Conservation (phyloP, 2,888 invertebrate species). For the Adelphocoris suturalis region DNA sequence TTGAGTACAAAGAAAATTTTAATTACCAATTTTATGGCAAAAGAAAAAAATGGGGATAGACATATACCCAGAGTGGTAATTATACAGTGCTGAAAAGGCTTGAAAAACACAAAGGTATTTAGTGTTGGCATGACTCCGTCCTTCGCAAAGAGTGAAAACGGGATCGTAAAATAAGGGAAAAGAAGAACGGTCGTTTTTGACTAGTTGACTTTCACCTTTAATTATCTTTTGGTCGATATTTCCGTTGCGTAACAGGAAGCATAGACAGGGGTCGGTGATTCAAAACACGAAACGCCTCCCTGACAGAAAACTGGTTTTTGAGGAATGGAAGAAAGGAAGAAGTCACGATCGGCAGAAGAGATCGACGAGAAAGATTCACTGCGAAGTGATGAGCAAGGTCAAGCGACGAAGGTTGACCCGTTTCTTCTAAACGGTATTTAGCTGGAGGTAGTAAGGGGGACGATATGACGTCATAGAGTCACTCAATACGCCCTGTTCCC, state of each 20-base stretch:
- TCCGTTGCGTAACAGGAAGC: slow-evolving; percentile 21
- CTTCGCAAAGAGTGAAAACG: slow-evolving; percentile 20
- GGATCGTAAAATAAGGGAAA: slow-evolving; percentile 24
- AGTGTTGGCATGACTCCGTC: neutral
- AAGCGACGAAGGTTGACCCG: slow-evolving; percentile 11
- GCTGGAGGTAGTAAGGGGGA: neutral
- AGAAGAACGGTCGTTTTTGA: slow-evolving; percentile 20
- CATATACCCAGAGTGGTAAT: no score
- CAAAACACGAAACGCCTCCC: slow-evolving; percentile 13
- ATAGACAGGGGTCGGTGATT: neutral
- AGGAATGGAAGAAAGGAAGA: neutral
- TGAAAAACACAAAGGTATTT: neutral
- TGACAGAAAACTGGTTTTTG: neutral
- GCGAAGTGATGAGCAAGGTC: slow-evolving; percentile 30
- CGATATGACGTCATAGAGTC: neutral
- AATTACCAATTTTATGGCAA: no score
- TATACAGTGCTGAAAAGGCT: no score
- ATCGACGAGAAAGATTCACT: neutral
- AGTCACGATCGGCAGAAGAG: neutral
- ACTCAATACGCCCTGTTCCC: neutral
- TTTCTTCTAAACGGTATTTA: neutral
- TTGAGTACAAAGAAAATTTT: no score
- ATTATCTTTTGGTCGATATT: slow-evolving; percentile 38
- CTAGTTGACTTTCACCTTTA: slow-evolving; percentile 28
- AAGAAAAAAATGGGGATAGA: no score